These are phyloP conservation scores for Vandiemenella viatica DNA, from an alignment of 2,888 invertebrate species.

Conservation along the genomic window DNA sequence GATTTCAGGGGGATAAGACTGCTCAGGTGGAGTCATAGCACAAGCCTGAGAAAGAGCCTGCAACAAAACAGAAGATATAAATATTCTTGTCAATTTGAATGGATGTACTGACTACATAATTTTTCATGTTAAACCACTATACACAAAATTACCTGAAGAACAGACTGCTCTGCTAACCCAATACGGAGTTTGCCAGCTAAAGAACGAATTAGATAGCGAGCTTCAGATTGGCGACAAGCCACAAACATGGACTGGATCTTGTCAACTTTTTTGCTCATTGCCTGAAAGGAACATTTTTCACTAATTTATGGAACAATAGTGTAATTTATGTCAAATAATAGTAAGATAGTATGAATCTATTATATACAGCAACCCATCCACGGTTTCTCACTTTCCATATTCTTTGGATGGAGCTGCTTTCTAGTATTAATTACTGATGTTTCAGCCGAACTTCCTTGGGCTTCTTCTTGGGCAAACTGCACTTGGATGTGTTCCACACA, in stretches of 20 bases:
- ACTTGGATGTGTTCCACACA: no score
- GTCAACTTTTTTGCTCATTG: slow-evolving; percentile 71
- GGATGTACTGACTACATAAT: background rate
- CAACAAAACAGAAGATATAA: slow-evolving; percentile 8
- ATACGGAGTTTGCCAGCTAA: slow-evolving; percentile 88
- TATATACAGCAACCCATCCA: no score
- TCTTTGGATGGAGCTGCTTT: no score
- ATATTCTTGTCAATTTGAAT: background rate
- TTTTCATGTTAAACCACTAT: background rate
- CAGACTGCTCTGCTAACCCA: slow-evolving; percentile 92
- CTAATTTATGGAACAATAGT: background rate
- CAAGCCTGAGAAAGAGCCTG: slow-evolving; percentile 79
- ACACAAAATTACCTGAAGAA: slow-evolving; percentile 38
- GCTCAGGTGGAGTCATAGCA: slow-evolving; percentile 60
- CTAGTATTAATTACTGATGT: no score
- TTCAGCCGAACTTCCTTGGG: no score
- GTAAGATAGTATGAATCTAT: no score
- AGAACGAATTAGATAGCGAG: slow-evolving; percentile 78
- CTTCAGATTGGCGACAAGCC: slow-evolving; percentile 76
- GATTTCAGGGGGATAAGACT: slow-evolving; percentile 43
- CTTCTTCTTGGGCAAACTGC: no score
- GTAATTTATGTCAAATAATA: slow-evolving; percentile 2
- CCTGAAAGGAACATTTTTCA: slow-evolving; percentile 31
- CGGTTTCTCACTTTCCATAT: no score
- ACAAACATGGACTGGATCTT: slow-evolving; percentile 86